Percentiles rank a stretch among this genome's conserved stretches.
Conservation (phyloP, 2,797 vertebrate species). For the Melanogrammus aeglefinus region DNA sequence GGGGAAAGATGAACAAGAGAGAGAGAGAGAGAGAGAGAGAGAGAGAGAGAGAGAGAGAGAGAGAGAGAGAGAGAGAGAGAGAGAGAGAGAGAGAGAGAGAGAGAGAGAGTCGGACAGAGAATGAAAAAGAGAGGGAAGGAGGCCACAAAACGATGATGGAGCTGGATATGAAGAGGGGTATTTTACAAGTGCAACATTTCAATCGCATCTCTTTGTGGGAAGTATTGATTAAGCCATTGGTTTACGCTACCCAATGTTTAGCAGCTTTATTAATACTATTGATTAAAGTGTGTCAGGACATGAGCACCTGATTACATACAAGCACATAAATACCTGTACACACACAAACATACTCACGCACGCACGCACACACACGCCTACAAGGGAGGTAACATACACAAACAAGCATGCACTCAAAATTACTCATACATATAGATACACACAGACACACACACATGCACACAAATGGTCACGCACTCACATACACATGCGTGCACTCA, state of each 20-base stretch:
- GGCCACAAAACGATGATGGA: not conserved
- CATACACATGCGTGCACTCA: not conserved
- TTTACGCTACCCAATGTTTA: slow-evolving; percentile 17
- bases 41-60: not conserved
- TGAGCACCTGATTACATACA: not conserved
- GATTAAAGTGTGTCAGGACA: not conserved
- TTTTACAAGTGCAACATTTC: not conserved
- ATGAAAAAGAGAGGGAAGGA: not conserved
- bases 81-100: not conserved
- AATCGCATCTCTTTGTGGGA: not conserved
- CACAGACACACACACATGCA: no score
- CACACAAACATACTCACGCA: not conserved
- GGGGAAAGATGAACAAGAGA: not conserved
- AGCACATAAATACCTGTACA: not conserved
- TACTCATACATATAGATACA: no score
- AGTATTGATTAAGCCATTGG: slow-evolving; percentile 20
- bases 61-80: not conserved
- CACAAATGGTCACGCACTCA: no score
- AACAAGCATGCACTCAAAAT: no score
- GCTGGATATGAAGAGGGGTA: not conserved
- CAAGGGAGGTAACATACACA: no score
- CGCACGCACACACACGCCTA: no score
- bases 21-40: no score
- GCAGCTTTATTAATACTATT: not conserved
- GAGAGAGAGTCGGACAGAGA: not conserved